These are phyloP conservation scores for Lamprologus callipterus DNA, from an alignment of 2,113 vertebrate genomes.

Conservation along the genomic window DNA sequence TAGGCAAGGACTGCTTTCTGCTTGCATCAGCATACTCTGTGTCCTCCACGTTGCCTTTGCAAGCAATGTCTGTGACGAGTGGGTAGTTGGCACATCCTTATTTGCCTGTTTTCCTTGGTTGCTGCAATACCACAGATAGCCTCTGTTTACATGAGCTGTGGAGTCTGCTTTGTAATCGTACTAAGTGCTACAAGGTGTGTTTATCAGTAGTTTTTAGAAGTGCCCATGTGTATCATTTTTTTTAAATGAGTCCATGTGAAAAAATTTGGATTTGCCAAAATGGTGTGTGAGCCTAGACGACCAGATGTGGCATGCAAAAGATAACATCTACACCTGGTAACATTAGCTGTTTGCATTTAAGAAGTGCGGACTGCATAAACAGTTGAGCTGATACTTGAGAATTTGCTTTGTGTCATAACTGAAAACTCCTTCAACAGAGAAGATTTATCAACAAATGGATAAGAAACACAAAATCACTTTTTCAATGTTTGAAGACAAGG, in stretches of 20 bases:
- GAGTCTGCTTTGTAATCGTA: not conserved
- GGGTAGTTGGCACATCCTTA: not conserved
- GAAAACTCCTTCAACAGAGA: not conserved
- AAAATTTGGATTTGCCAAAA: not conserved
- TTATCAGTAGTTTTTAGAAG: not conserved
- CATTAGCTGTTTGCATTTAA: not conserved
- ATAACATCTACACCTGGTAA: not conserved
- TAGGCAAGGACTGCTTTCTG: constrained; percentile 44
- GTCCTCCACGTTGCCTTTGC: constrained; percentile 54
- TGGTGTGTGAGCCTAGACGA: not conserved
- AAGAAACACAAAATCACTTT: not conserved
- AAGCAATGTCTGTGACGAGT: not conserved
- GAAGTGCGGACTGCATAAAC: not conserved
- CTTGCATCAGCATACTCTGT: constrained; percentile 57
- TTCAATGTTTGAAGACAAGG: not conserved
- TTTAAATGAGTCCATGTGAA: not conserved
- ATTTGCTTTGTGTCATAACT: not conserved
- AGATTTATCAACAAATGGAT: not conserved
- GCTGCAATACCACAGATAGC: not conserved
- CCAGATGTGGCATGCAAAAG: not conserved
- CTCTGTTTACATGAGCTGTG: not conserved
- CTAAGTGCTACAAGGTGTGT: not conserved
- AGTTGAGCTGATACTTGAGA: not conserved
- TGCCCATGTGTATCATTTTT: not conserved
- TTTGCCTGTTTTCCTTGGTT: not conserved